Conservation (phyloP, 2,888 invertebrate genomes). For the Drosophila eohydei region DNA sequence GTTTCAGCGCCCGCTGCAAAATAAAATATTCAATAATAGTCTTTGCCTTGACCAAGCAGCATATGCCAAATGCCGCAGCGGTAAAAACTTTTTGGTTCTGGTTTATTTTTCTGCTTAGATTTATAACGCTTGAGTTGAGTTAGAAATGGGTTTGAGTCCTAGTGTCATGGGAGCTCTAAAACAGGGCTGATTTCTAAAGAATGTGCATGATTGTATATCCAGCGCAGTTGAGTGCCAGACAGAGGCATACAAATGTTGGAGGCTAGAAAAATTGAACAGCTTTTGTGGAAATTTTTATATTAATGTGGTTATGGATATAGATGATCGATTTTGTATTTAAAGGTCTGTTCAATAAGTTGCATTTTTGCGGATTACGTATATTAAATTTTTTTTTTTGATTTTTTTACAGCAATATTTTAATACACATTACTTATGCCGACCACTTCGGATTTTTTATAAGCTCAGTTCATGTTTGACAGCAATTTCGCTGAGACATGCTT, state of each 20-base stretch:
- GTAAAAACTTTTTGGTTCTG: conserved; percentile 25
- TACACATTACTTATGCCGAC: too few species aligned
- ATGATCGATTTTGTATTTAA: background rate
- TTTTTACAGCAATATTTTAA: too few species aligned
- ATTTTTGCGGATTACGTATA: too few species aligned
- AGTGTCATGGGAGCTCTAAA: conserved; percentile 7
- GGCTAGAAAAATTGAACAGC: background rate
- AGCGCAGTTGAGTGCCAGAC: background rate
- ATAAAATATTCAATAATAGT: conserved; percentile 75
- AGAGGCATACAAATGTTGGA: background rate
- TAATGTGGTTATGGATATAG: background rate
- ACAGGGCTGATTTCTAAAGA: background rate
- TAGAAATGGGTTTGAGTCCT: conserved; percentile 4
- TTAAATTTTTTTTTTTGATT: too few species aligned
- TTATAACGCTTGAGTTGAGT: conserved; percentile 31
- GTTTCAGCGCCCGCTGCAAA: conserved; percentile 42
- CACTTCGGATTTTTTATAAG: too few species aligned
- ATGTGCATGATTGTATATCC: background rate
- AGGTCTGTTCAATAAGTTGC: background rate
- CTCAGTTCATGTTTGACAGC: too few species aligned
- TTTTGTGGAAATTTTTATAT: background rate
- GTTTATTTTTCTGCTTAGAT: conserved; percentile 12
- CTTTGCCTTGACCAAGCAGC: conserved; percentile 74
- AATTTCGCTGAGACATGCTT: too few species aligned
- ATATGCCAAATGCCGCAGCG: conserved; percentile 68